Percentiles rank a stretch among this genome's conserved stretches.
phyloP scores from a whole-genome alignment of 2,888 invertebrate species.

The Latrodectus elegans region DNA sequence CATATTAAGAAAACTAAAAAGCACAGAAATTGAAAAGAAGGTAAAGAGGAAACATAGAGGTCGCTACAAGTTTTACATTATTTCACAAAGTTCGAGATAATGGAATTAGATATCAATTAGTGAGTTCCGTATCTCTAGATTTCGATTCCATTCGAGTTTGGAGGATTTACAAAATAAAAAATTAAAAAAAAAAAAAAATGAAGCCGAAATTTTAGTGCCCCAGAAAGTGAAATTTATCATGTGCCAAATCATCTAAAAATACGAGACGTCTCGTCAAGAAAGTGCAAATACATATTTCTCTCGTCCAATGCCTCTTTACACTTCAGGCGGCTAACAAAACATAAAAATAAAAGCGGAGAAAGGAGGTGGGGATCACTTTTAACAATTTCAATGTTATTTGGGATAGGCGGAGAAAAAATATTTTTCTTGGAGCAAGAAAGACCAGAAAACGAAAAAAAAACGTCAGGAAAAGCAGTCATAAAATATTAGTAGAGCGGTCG shows the following conservation, averaged over 20 bases:
- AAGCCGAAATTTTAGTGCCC: slow-evolving; percentile 35
- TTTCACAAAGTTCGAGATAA: too few relatives aligned
- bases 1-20: too few relatives aligned
- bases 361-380: slow-evolving; percentile 16
- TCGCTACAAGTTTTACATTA: too few relatives aligned
- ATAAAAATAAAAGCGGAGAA: not conserved
- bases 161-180: not conserved
- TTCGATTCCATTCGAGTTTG: not conserved
- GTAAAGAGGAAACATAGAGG: too few relatives aligned
- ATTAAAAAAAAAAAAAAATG: not conserved
- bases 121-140: too few relatives aligned
- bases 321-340: not conserved
- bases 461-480: not conserved
- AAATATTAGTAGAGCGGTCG: not conserved
- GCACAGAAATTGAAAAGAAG: too few relatives aligned
- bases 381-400: slow-evolving; percentile 29
- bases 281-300: slow-evolving; percentile 43
- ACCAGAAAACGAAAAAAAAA: slow-evolving; percentile 10
- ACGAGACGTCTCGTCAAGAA: slow-evolving; percentile 23
- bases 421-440: slow-evolving; percentile 35
- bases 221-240: slow-evolving; percentile 40
- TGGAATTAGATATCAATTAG: too few relatives aligned
- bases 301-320: slow-evolving; percentile 5
- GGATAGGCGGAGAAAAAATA: slow-evolving; percentile 12
- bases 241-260: slow-evolving; percentile 55